phyloP scores from a whole-genome alignment of 92 coral and sea anemone species.

The Pocillopora grandis region DNA sequence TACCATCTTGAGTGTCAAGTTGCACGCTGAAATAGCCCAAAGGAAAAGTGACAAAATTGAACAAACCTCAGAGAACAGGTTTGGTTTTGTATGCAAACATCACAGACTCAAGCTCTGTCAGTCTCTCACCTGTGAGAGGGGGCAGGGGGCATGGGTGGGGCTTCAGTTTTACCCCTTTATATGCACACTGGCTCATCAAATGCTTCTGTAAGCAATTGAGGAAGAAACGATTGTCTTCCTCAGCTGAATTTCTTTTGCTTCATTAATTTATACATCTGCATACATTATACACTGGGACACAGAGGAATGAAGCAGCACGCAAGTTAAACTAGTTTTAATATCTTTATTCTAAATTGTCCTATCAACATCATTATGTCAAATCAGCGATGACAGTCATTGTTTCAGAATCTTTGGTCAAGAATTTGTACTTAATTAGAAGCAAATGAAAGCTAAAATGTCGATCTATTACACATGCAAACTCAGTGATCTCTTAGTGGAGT shows the following conservation, averaged over 20 bases:
- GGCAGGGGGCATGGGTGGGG: background rate
- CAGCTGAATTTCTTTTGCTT: background rate
- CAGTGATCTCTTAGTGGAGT: background rate
- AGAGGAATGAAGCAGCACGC: background rate
- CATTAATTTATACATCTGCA: background rate
- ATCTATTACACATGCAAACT: background rate
- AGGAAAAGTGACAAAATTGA: background rate
- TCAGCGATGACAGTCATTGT: too few species aligned
- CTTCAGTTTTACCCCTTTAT: background rate
- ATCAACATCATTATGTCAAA: too few species aligned
- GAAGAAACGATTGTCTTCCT: too few species aligned
- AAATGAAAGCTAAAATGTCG: background rate
- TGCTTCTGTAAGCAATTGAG: too few species aligned
- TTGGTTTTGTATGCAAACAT: background rate
- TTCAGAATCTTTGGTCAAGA: too few species aligned
- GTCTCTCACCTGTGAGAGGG: background rate
- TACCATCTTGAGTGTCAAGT: constrained; percentile 65
- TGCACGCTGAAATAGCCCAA: constrained; percentile 1
- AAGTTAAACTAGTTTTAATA: background rate
- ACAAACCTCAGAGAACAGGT: background rate
- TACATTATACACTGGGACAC: background rate
- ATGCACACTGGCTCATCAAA: background rate
- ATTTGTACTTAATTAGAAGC: background rate
- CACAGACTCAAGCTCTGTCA: background rate
- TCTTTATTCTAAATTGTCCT: too few species aligned